These are phyloP conservation scores for Clivina fossor DNA, from an alignment of 2,888 invertebrate genomes.

Conservation along the genomic window DNA sequence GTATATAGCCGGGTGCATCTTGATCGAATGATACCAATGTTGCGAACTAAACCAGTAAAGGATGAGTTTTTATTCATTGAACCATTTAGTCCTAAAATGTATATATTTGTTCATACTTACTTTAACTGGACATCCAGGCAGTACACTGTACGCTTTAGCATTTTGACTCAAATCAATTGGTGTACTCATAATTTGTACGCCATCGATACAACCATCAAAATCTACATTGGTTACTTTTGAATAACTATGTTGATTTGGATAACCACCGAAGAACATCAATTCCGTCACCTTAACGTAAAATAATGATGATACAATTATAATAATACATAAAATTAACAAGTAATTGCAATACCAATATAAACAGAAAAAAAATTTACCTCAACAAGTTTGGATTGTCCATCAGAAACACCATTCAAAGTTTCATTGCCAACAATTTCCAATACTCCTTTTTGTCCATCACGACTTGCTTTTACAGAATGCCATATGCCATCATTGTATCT, in stretches of 20 bases:
- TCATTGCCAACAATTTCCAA: constrained; percentile 66
- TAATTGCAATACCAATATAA: not conserved
- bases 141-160: constrained; percentile 77
- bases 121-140: constrained; percentile 84
- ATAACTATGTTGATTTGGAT: constrained; percentile 66
- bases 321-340: too few species aligned
- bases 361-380: not conserved
- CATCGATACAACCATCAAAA: constrained; percentile 92
- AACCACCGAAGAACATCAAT: constrained; percentile 88
- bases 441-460: constrained; percentile 66
- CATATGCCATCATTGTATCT: constrained; percentile 88
- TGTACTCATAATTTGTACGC: constrained; percentile 73
- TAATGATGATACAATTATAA: too few species aligned
- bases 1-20: constrained; percentile 65
- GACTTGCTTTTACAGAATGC: constrained; percentile 80
- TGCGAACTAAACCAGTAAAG: constrained; percentile 66
- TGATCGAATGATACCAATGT: constrained; percentile 73
- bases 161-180: constrained; percentile 79
- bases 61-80: too few species aligned
- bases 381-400: constrained; percentile 7
- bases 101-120: constrained; percentile 54
- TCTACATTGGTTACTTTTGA: constrained; percentile 70
- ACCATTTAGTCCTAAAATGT: not conserved
- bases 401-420: constrained; percentile 2
- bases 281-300: too few species aligned